phyloP scores from a whole-genome alignment of 2,888 invertebrate species.

The Aleiodes testaceus region DNA sequence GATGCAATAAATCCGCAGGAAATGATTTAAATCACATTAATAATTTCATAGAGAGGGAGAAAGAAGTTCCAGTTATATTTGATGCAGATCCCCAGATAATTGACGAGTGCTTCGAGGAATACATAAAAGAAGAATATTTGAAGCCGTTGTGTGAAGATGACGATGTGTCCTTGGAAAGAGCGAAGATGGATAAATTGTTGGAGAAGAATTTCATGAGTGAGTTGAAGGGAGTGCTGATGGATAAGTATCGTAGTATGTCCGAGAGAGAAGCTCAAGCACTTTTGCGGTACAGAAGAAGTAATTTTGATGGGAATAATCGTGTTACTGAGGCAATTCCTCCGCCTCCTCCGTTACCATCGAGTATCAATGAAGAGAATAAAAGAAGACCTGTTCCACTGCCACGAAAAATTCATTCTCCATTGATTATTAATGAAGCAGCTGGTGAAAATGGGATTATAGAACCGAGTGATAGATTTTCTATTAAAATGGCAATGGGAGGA shows the following conservation, averaged over 20 bases:
- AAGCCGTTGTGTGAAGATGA: slow-evolving; percentile 61
- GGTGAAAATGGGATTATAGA: slow-evolving; percentile 32
- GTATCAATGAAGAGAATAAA: neutral
- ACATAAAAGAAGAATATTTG: slow-evolving; percentile 66
- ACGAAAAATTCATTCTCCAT: neutral
- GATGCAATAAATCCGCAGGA: neutral
- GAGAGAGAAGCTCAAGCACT: slow-evolving; percentile 67
- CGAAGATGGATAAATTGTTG: slow-evolving; percentile 62
- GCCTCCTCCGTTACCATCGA: slow-evolving; percentile 52
- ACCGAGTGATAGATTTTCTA: slow-evolving; percentile 48
- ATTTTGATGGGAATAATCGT: slow-evolving; percentile 3
- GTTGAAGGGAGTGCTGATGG: slow-evolving; percentile 66
- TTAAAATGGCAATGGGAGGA: slow-evolving; percentile 45
- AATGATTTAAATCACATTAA: neutral
- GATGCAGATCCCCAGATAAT: slow-evolving; percentile 64
- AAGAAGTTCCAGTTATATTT: slow-evolving; percentile 47
- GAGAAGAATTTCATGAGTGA: slow-evolving; percentile 68
- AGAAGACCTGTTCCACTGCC: slow-evolving; percentile 25
- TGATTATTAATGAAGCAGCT: neutral
- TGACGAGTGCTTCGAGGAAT: slow-evolving; percentile 71
- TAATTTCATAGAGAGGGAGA: slow-evolving; percentile 8
- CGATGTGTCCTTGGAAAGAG: slow-evolving; percentile 48
- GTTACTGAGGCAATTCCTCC: slow-evolving; percentile 42
- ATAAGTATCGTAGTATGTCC: slow-evolving; percentile 65
- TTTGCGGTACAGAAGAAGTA: slow-evolving; percentile 55